Percentiles rank a stretch among this genome's conserved stretches.
Conservation (phyloP, 2,797 vertebrate genomes). For the Arctocebus calabarensis region DNA sequence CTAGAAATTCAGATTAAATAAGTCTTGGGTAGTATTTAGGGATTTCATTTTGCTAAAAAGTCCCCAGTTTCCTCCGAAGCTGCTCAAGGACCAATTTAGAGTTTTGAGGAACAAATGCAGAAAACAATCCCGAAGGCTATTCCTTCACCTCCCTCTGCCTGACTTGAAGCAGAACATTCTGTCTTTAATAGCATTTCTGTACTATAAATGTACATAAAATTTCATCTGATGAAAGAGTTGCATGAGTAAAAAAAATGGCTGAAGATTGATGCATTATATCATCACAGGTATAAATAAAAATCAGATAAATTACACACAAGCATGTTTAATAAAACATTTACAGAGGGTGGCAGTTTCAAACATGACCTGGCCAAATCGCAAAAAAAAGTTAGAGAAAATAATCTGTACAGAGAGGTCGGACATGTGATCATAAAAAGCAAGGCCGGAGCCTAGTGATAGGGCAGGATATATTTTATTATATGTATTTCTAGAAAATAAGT, state of each 20-base stretch:
- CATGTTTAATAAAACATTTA: too few species aligned
- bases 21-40: neutral
- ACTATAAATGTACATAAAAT: neutral
- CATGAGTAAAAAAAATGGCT: neutral
- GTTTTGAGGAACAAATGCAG: neutral
- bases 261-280: neutral
- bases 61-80: neutral
- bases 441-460: neutral
- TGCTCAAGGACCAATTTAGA: neutral
- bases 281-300: neutral
- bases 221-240: constrained; percentile 50
- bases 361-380: too few species aligned
- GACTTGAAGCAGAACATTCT: neutral
- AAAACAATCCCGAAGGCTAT: neutral
- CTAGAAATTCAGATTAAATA: neutral
- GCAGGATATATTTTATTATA: neutral
- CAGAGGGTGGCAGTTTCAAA: too few species aligned
- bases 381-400: neutral
- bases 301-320: neutral
- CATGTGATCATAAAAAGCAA: constrained; percentile 30
- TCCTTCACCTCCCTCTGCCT: constrained; percentile 12
- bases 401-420: neutral
- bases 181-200: constrained; percentile 20
- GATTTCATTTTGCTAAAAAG: neutral
- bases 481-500: neutral